Conservation (phyloP, 35 echinoderm and acorn worm species). For the Ophioderma brevispina region DNA sequence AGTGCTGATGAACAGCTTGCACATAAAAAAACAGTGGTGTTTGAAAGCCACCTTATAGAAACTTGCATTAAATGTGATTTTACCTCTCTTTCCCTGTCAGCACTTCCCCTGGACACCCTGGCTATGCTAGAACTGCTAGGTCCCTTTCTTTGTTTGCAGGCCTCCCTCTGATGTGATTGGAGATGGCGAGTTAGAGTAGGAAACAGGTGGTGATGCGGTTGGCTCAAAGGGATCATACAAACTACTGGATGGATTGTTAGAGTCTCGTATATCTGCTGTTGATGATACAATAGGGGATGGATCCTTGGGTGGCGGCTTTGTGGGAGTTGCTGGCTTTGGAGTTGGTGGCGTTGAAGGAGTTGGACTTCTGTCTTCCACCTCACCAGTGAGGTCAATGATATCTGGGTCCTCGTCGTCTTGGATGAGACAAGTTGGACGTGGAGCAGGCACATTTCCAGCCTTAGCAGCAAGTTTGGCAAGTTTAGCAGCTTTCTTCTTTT, state of each 20-base stretch:
- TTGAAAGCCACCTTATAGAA: too few relatives aligned
- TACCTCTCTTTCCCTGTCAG: not conserved
- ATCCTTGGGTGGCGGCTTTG: not conserved
- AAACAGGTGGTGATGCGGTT: constrained; percentile 66
- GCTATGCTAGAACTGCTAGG: constrained; percentile 9
- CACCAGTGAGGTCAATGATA: not conserved
- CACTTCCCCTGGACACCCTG: not conserved
- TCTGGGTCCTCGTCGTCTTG: not conserved
- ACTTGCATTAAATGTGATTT: too few relatives aligned
- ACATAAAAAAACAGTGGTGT: too few relatives aligned
- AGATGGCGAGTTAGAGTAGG: constrained; percentile 33
- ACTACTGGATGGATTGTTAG: not conserved
- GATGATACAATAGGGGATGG: not conserved
- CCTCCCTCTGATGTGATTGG: not conserved
- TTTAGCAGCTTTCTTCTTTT: constrained; percentile 33
- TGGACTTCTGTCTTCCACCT: not conserved
- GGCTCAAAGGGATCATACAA: constrained; percentile 93
- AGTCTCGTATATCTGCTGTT: not conserved
- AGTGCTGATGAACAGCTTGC: too few relatives aligned
- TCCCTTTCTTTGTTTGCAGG: not conserved
- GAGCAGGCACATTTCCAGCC: not conserved
- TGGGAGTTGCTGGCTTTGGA: not conserved
- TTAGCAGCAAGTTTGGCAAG: not conserved
- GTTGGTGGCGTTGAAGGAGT: not conserved
- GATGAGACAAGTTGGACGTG: not conserved